Percentiles rank a stretch among this genome's conserved stretches.
phyloP scores from a whole-genome alignment of 2,888 invertebrate genomes.

The Ennomos erosarius region DNA sequence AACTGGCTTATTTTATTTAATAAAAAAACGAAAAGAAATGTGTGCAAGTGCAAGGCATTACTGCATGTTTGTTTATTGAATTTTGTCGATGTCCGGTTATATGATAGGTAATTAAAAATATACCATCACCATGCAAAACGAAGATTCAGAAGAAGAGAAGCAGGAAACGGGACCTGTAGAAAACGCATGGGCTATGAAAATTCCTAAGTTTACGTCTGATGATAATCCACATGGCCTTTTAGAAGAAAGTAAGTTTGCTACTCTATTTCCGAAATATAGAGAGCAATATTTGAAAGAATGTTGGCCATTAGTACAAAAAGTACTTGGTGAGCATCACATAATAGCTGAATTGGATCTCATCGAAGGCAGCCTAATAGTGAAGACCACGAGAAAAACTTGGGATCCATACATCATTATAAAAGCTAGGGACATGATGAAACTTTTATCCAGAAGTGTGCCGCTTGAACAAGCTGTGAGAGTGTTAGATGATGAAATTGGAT shows the following conservation, averaged over 20 bases:
- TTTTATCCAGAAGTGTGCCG: conserved; percentile 97
- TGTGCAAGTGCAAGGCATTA: no score
- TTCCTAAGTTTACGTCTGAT: conserved; percentile 94
- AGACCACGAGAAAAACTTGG: conserved; percentile 98
- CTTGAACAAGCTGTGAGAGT: conserved; percentile 97
- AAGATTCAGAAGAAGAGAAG: conserved; percentile 57
- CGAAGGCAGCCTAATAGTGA: conserved; percentile 97
- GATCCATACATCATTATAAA: conserved; percentile 99
- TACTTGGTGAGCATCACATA: conserved; percentile 91
- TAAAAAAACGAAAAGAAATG: no score
- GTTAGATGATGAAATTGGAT: conserved; percentile 94
- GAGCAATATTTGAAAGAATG: conserved; percentile 97
- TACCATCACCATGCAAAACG: conserved; percentile 47
- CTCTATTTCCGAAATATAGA: conserved; percentile 98
- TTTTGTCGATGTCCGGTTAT: no score
- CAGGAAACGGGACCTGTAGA: conserved; percentile 87
- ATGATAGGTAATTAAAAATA: no score
- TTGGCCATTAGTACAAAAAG: conserved; percentile 97
- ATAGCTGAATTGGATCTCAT: conserved; percentile 96
- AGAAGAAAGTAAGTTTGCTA: conserved; percentile 98
- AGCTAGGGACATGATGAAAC: conserved; percentile 97
- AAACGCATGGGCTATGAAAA: conserved; percentile 94
- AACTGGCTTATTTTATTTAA: no score
- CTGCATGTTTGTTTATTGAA: no score
- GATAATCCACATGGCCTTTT: conserved; percentile 95